Evolutionary conservation across 2,888 invertebrate genomes (phyloP), one percentile per base, ranked within the genome.

Genomic region (Trisateles emortualis): DNA sequence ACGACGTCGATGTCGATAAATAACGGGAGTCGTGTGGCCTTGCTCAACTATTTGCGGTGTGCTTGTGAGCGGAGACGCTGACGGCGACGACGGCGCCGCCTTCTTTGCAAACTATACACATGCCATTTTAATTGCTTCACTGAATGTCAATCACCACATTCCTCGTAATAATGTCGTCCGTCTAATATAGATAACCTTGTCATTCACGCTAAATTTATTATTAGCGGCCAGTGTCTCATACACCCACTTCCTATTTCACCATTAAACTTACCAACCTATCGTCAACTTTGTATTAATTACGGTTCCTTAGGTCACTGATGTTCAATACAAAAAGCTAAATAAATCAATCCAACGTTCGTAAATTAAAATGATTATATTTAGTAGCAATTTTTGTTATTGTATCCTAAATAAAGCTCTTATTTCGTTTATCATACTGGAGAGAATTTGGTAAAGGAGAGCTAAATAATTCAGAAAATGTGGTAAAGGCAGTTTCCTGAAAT

Each of bases 11-110:
- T 79, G 73, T 72, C 79, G 78, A 84, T 83, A 84, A 84, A 83
- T 85, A 81, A 79, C 82, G 64, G 60, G 64, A 76, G 71, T 22
- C 81, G 69, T 74, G 74, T 74, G 88, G 81, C 92, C 90, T 91
- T 86, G 90, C 78, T 70, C 78, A 85, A 85, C 86, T 90, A 90
- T 90, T 89, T 86, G 84, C 79, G 82, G 81, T 79, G 75, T 84
- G 79, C 78, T 72, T 70, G 70, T 64, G 72, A 76, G 73, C 70
- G 73, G 72, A 66, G 70, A 72, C 62, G 70, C 73, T 61, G 67
- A 67, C 72, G 74, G 64, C 72, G 36, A 17, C 36, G 39, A 22
- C 29, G 71, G 59, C 75, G 69, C 58, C 67, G 68, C 62, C 62
- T 66, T 64, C 55, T 61, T 49, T 67, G 65, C 67, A 61, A 68